Base-by-base conservation (phyloP, 2,113 vertebrate species). In the Romanogobio albipinnatus region DNA sequence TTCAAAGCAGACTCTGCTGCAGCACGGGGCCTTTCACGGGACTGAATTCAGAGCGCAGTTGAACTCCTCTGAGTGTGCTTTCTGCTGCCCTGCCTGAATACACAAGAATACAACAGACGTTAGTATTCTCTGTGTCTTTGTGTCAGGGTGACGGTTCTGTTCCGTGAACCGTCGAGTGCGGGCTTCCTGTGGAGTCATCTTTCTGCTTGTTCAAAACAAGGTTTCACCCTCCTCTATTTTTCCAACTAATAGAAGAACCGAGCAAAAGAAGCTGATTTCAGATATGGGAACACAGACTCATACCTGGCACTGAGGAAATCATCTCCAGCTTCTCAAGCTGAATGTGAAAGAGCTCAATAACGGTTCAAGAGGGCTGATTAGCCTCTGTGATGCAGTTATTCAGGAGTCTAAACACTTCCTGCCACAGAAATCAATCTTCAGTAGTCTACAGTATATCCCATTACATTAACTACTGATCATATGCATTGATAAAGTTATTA, bases 181-280 rank as follows among this genome's bases (percentile, higher is more conserved):
- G 93, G 93, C 92, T 94, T 93, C 92, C 90, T 93, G 91, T 87
- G 87, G 93, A 90, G 88, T 85, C 84, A 36, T 66, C 86, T 90
- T 89, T 90, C 82, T 89, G 70, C 88, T 87, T 86, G 86, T 79
- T 29, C 24, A 36, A 91, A 76, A 93, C 90, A 90, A 87, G 85
- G 61, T 89, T 62, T 22, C 53, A n/a, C 51, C 47, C 51, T 61
- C n/a, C 47, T 61, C 68, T 53, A 26, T 90, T 90, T 89, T 91
- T 64, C 24, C 79, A 90, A 89, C 88, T 91, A 87, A 92, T 90
- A 93, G 92, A 93, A 93, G 94, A 90, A 91, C 86, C 74, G 8
- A 85, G 75, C 89, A 92, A 92, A 93, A 93, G 90, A 89, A 91
- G 92, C 88, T 94, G 90, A 94, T 94, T 94, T 94, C 86, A 88